Conservation (phyloP, 2,797 vertebrate genomes). For the Clarias pachynema region DNA sequence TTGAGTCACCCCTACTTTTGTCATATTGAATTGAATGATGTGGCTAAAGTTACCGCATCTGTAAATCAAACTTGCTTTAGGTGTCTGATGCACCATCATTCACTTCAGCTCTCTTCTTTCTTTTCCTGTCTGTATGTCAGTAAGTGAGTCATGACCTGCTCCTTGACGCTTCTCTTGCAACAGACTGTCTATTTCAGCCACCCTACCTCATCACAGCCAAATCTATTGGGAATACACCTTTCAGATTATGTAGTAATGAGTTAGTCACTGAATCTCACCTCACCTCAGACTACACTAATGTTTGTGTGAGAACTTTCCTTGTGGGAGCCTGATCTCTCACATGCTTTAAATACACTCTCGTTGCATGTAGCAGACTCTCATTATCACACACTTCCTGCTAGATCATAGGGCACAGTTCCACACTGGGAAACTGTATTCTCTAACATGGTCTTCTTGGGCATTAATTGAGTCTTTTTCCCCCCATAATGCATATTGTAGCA, state of each 20-base stretch:
- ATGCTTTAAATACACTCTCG: slow-evolving; percentile 36
- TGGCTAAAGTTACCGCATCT: background rate
- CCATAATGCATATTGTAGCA: slow-evolving; percentile 19
- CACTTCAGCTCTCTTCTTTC: slow-evolving; percentile 7
- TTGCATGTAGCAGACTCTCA: slow-evolving; percentile 28
- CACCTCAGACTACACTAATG: background rate
- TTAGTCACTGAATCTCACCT: slow-evolving; percentile 16
- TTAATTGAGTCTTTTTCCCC: slow-evolving; percentile 1
- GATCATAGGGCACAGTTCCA: slow-evolving; percentile 15
- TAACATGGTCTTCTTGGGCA: background rate
- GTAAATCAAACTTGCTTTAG: slow-evolving; percentile 36
- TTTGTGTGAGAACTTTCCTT: slow-evolving; percentile 34
- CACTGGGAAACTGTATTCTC: slow-evolving; percentile 11
- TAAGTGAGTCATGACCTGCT: slow-evolving; percentile 40
- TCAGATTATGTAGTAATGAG: slow-evolving; percentile 38
- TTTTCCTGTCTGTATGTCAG: slow-evolving; percentile 19
- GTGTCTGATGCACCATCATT: slow-evolving; percentile 27
- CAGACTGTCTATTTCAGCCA: slow-evolving; percentile 26
- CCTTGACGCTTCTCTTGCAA: slow-evolving; percentile 32
- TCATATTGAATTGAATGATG: too few relatives aligned
- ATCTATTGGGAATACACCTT: slow-evolving; percentile 8
- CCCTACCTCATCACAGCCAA: slow-evolving; percentile 28
- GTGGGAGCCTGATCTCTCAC: slow-evolving; percentile 8
- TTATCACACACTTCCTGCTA: slow-evolving; percentile 26
- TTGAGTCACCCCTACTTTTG: too few relatives aligned